Base-by-base conservation (phyloP, 2,113 vertebrate genomes). In the Chaetops frenatus region DNA sequence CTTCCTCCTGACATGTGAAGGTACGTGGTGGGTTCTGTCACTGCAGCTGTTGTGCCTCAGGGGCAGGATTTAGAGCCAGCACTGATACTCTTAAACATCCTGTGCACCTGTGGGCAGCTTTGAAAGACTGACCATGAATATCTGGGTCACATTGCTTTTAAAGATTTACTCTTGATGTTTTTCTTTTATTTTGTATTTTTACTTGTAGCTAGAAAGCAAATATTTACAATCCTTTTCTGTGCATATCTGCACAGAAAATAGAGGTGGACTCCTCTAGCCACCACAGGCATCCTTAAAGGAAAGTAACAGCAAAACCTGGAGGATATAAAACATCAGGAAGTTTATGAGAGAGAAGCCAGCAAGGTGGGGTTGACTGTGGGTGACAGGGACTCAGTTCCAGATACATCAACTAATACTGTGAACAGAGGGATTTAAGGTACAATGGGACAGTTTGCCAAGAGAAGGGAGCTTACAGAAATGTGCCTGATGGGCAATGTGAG, bases 1-100 rank as follows among this genome's bases (percentile, higher is more conserved):
- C 89, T 99, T 99, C 97, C 95, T 99, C 61, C 98, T 99, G 92
- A 97, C 92, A 70, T 99, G 99, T 51, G 98, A 99, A 99, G 99
- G 99, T 99, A 96, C 12, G 92, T 31, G 79, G 8, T 86, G 89
- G 88, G 48, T 15, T 85, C 73, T 80, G n/a, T 15, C n/a, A 15
- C 4, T 93, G 67, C 23, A 20, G 21, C 50, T 65, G 29, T 48
- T 72, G 45, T 83, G 86, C 62, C 66, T 48, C 27, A 24, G 79
- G 91, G 92, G 14, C 25, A 82, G 56, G n/a, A 20, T 71, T 81
- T 56, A 36, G 79, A 66, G 54, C 28, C 13, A 28, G 25, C 60
- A 15, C 15, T 28, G 58, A 3, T 11, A 12, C 33, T 62, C 80
- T 58, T 33, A 72, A 58, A 22, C 23, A 53, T 31, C 31, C 61